Percentiles rank a stretch among this genome's conserved stretches.
Conservation (phyloP, 2,113 vertebrate genomes). For the Brienomyrus brachyistius region DNA sequence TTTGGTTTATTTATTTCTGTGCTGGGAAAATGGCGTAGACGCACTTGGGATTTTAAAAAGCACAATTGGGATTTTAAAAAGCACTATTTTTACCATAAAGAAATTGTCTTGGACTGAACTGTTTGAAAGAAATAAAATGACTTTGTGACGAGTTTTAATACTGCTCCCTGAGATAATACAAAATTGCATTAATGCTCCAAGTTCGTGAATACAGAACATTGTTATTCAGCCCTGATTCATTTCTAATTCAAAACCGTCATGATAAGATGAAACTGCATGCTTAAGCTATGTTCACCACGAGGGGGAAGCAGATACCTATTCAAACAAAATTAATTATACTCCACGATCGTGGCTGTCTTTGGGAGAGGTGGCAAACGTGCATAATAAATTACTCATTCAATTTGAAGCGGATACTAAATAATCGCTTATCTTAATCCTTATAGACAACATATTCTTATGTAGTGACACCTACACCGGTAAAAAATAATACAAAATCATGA, state of each 20-base stretch:
- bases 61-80: not conserved
- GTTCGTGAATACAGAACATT: not conserved
- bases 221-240: not conserved
- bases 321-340: not conserved
- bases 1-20: not conserved
- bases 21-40: not conserved
- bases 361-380: not conserved
- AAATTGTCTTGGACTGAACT: not conserved
- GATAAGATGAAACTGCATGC: not conserved
- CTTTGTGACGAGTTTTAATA: not conserved
- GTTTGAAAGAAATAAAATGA: not conserved
- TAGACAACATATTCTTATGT: not conserved
- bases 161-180: not conserved
- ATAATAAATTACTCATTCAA: not conserved
- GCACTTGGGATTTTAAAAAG: not conserved
- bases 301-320: not conserved
- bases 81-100: not conserved
- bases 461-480: not conserved
- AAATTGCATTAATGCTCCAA: not conserved
- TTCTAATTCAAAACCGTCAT: not conserved
- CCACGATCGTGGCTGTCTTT: too few relatives aligned
- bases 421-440: not conserved
- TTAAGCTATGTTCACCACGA: not conserved
- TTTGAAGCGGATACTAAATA: not conserved
- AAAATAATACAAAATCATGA: not conserved